These are phyloP conservation scores for Pseudonaja textilis DNA, from an alignment of 2,113 vertebrate species.

Conservation along the genomic window DNA sequence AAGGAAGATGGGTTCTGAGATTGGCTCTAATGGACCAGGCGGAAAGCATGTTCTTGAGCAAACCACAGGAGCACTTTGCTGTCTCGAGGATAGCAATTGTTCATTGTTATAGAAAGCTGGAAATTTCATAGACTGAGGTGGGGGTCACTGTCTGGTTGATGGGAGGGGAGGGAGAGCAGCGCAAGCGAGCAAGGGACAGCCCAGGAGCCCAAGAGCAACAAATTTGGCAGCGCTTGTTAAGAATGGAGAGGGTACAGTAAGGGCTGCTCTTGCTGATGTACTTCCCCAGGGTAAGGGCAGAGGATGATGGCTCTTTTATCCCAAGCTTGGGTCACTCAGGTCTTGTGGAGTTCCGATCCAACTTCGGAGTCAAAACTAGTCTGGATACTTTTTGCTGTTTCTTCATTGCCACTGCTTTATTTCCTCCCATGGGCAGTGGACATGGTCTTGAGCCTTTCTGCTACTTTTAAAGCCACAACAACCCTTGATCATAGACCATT, in stretches of 20 bases:
- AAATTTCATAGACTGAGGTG: not conserved
- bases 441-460: not conserved
- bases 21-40: slow-evolving; percentile 70
- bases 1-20: slow-evolving; percentile 64
- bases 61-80: slow-evolving; percentile 6
- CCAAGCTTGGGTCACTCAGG: slow-evolving; percentile 85
- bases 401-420: not conserved
- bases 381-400: not conserved
- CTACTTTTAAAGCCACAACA: not conserved
- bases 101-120: not conserved
- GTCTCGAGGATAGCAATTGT: not conserved
- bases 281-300: not conserved
- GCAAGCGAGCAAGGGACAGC: slow-evolving; percentile 79
- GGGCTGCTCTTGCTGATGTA: not conserved
- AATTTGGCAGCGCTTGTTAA: not conserved
- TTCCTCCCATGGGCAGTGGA: fast-evolving
- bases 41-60: not conserved
- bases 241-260: not conserved
- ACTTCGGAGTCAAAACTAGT: slow-evolving; percentile 72
- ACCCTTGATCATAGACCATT: not conserved
- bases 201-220: not conserved
- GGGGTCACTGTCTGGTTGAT: not conserved
- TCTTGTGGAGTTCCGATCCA: slow-evolving; percentile 70
- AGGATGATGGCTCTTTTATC: slow-evolving; percentile 68
- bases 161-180: not conserved